Base-by-base conservation (phyloP, 1,140 invertebrate species). In the Pogonomyrmex californicus region DNA sequence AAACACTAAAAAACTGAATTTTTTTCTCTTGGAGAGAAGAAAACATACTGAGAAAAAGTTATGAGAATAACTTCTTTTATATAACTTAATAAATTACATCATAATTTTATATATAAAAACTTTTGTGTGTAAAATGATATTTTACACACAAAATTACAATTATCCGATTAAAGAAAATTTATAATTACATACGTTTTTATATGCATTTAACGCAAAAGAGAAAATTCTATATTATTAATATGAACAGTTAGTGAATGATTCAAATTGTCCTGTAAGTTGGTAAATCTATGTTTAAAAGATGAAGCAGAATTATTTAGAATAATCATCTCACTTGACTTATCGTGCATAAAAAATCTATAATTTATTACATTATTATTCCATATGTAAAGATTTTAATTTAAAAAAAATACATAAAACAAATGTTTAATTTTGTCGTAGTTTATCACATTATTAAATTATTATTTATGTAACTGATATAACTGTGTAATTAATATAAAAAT, bases 161-260 rank as follows among this genome's bases (percentile, higher is more conserved):
- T 63, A 1, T 10, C 36, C 14, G 9, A 62, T 5, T 33, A 62
- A 65, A n/a, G 9, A 65, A 65, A n/a, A 65, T 65, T 23, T 65
- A 65, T 65, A 65, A n/a, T 65, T 65, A 58, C 7, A 58, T 58
- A 10, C 30, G 10, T 58, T 9, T 30, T 30, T 58, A 9, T 10
- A 14, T 51, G 49, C 14, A 14, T 14, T 14, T 58, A 58, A 30
- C 10, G 56, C 56, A 2, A 58, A 58, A 0, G 7, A 58, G 9
- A 58, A 58, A 58, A 30, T 58, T 51, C 56, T n/a, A 14, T 54
- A 38, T 73, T 36, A 51, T 33, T 36, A 73, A 51, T 51, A 73
- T 54, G 1, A 51, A 36, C 36, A 73, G 38, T 4, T 36, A 36
- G 1, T 36, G 30, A 23, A 68, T 3, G 30, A 4, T 36, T 36